Evolutionary conservation across 2,113 vertebrate genomes (phyloP), one percentile per base, ranked within the genome.

Genomic region (Pholis gunnellus): DNA sequence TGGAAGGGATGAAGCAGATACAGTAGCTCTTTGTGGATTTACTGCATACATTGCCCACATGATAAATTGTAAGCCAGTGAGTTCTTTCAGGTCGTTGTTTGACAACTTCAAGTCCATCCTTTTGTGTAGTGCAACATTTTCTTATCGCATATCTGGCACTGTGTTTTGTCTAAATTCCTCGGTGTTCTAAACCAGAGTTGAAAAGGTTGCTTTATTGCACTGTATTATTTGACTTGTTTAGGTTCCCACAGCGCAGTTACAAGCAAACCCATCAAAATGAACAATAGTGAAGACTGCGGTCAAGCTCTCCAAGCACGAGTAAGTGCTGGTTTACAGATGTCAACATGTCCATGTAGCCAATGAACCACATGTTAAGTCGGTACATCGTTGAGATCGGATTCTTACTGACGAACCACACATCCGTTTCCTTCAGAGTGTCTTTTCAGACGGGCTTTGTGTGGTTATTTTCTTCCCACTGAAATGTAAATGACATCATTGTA

Each of bases 311-410:
- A 27, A 61, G 42, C 73, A 56, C 27, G 57, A 65, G 57, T 79
- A 79, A 76, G 40, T 10, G 17, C 29, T 70, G 46, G 11, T 29
- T 29, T 31, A 71, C 63, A 80, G 68, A 83, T 73, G 70, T 56
- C 46, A 63, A 36, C 59, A 57, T 64, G 4, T 17, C 56, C 38
- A 31, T 29, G 11, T 29, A 29, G 64, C 31, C 63, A 25, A 29
- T 60, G 36, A 78, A 77, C 29, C 72, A 61, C 59, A 79, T 52
- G 66, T 56, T 81, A 61, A 65, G 42, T 46, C 78, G 40, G 61
- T 65, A 22, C 42, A 66, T 56, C 17, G 9, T 52, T 42, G 18
- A 25, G 48, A 69, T 56, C 9, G 27, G 13, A 11, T 36, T 79
- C 11, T 59, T 25, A 22, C 68, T 59, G 20, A 75, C 11, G 14